Evolutionary conservation across 1,140 invertebrate species (phyloP).

Genomic region (Epicauta chinensis): DNA sequence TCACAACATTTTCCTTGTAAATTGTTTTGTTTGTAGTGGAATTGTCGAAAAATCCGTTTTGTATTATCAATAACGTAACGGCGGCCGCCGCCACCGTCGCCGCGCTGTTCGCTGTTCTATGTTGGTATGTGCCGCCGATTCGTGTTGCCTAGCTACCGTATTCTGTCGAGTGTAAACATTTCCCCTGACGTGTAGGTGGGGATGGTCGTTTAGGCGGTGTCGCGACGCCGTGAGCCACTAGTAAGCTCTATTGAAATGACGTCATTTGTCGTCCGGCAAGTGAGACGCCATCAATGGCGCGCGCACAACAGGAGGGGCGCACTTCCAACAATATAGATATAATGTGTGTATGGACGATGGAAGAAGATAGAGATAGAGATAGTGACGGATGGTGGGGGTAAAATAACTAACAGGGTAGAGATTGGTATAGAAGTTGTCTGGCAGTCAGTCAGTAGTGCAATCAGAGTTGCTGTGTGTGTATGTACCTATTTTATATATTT

Average conservation of each 20-base stretch:
- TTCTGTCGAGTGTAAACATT: slow-evolving; percentile 43
- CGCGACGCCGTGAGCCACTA: slow-evolving; percentile 30
- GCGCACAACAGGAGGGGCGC: slow-evolving; percentile 38
- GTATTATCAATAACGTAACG: no score
- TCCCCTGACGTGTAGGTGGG: slow-evolving; percentile 36
- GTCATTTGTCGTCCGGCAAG: slow-evolving; percentile 22
- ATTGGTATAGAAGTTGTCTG: slow-evolving; percentile 1
- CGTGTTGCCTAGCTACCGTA: slow-evolving; percentile 43
- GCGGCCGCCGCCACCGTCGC: not conserved
- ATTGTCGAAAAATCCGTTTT: no score
- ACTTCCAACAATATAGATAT: slow-evolving; percentile 11
- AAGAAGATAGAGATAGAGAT: slow-evolving; percentile 1
- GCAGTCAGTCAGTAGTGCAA: slow-evolving; percentile 36
- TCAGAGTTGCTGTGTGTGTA: slow-evolving; percentile 43
- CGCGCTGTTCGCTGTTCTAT: not conserved
- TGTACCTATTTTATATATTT: slow-evolving; percentile 22
- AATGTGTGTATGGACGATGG: not conserved
- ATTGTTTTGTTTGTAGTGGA: no score
- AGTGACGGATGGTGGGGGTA: slow-evolving; percentile 20
- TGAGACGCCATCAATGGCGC: slow-evolving; percentile 27
- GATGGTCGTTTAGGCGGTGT: slow-evolving; percentile 40
- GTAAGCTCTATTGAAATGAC: slow-evolving; percentile 18
- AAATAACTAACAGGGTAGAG: not conserved
- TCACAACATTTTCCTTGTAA: no score
- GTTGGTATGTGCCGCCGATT: slow-evolving; percentile 34